Evolutionary conservation across 2,797 vertebrate species (phyloP).

Genomic region (Leptoclinus maculatus): DNA sequence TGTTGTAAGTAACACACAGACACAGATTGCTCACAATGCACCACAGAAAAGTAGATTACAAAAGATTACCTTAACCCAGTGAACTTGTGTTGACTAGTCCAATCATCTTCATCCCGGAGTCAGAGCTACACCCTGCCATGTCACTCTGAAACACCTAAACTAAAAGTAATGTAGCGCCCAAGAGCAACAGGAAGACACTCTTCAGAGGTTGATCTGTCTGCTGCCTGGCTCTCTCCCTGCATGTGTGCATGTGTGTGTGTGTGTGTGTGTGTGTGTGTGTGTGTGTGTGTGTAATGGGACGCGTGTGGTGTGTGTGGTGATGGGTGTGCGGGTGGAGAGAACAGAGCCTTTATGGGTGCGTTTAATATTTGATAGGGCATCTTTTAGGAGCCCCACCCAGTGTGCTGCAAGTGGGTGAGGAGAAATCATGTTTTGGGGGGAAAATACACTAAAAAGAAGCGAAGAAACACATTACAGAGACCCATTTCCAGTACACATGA

Average conservation of each 20-base stretch:
- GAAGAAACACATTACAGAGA: conserved; percentile 1
- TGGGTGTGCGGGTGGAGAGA: conserved; percentile 59
- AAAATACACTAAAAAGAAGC: conserved; percentile 6
- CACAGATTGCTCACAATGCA: background rate
- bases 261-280: conserved; percentile 26
- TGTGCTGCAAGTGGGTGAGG: conserved; percentile 11
- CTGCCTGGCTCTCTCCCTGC: conserved; percentile 36
- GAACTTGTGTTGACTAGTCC: conserved; percentile 47
- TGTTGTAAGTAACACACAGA: background rate
- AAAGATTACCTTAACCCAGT: conserved; percentile 67
- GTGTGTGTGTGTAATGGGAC: conserved; percentile 25
- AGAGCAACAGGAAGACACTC: conserved; percentile 60
- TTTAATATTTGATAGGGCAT: conserved; percentile 76
- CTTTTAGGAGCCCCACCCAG: conserved; percentile 53
- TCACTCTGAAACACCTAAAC: conserved; percentile 49
- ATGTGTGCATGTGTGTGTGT: conserved; percentile 38
- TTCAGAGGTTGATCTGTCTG: conserved; percentile 56
- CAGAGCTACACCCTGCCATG: conserved; percentile 29
- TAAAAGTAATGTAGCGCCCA: conserved; percentile 36
- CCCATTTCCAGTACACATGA: background rate
- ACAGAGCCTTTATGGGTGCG: conserved; percentile 43
- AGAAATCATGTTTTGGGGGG: background rate
- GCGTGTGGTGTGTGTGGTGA: conserved; percentile 18
- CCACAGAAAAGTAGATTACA: conserved; percentile 21
- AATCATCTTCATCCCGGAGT: conserved; percentile 33